Base-by-base conservation (phyloP, 2,888 invertebrate genomes). In the Melikaiella ostensackeni region DNA sequence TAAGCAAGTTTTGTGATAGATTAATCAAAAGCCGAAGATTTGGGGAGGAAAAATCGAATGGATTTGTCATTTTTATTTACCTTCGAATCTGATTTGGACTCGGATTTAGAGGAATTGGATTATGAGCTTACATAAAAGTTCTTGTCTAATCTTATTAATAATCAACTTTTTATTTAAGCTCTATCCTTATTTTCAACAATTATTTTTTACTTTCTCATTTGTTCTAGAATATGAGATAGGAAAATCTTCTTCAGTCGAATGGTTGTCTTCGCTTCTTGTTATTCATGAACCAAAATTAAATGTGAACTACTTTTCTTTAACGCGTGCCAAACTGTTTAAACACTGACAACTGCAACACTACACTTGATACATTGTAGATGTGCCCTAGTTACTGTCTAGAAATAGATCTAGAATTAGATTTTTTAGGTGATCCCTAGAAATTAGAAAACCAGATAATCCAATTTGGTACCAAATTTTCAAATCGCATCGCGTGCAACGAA, bases 321-420 rank as follows among this genome's bases (percentile, higher is more conserved):
- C 8, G 8, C 27, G 16, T 46, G 19, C 21, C 27, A 70, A 61
- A 62, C 38, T 55, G 33, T 63, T 16, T 33, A 16, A 57, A 75
- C 27, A 73, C 46, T 64, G 24, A 75, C 74, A 79, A 35, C 73
- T 79, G 79, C 77, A 84, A 85, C 81, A 81, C 77, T 74, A 77
- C 75, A 84, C 81, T 82, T 82, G 81, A 81, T 85, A 84, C 81
- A 74, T 77, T 77, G 77, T 80, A 79, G 77, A 77, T 75, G 74
- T 79, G 73, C 80, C 61, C 75, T 85, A 83, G 84, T 75, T 50
- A 70, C 50, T 86, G 84, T 86, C 70, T 85, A 85, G 74, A 80
- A 66, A 63, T 86, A 86, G 84, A 61, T 38, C 77, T 79, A 79
- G 77, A 76, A 70, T 50, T 70, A 70, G 70, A 70, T n/a, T 70